phyloP scores from a whole-genome alignment of 1,140 invertebrate species.

The Drosophila hydei region DNA sequence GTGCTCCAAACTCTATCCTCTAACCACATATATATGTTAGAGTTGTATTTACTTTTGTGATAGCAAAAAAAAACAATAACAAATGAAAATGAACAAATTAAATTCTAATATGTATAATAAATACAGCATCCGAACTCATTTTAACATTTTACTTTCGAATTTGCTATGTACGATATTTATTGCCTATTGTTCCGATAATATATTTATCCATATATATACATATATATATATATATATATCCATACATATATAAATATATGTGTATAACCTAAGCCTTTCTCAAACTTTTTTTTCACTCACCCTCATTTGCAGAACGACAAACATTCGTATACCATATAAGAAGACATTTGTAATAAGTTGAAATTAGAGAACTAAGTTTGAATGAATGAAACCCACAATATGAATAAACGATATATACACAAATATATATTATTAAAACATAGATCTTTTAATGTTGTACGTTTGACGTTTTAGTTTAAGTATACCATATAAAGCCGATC shows the following conservation, averaged over 20 bases:
- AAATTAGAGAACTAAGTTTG: slow-evolving; percentile 53
- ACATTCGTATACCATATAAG: slow-evolving; percentile 72
- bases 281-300: slow-evolving; percentile 1
- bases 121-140: slow-evolving; percentile 43
- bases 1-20: slow-evolving; percentile 27
- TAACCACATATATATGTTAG: slow-evolving; percentile 42
- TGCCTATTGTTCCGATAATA: slow-evolving; percentile 26
- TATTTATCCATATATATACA: slow-evolving; percentile 13
- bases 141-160: slow-evolving; percentile 48
- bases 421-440: slow-evolving; percentile 17
- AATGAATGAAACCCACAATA: slow-evolving; percentile 38
- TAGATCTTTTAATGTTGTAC: slow-evolving; percentile 73
- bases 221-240: slow-evolving; percentile 17
- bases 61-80: slow-evolving; percentile 70
- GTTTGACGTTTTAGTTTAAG: slow-evolving; percentile 67
- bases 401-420: slow-evolving; percentile 33
- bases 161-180: slow-evolving; percentile 60
- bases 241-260: slow-evolving; percentile 12
- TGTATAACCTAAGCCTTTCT: slow-evolving; percentile 12
- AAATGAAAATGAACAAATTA: slow-evolving; percentile 68
- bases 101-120: slow-evolving; percentile 42
- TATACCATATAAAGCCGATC: slow-evolving; percentile 29
- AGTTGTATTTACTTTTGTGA: slow-evolving; percentile 81
- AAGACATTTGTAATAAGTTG: slow-evolving; percentile 72
- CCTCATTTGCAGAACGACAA: slow-evolving; percentile 49